phyloP scores from a whole-genome alignment of 1,140 invertebrate genomes.

The Potamilus streckersoni region DNA sequence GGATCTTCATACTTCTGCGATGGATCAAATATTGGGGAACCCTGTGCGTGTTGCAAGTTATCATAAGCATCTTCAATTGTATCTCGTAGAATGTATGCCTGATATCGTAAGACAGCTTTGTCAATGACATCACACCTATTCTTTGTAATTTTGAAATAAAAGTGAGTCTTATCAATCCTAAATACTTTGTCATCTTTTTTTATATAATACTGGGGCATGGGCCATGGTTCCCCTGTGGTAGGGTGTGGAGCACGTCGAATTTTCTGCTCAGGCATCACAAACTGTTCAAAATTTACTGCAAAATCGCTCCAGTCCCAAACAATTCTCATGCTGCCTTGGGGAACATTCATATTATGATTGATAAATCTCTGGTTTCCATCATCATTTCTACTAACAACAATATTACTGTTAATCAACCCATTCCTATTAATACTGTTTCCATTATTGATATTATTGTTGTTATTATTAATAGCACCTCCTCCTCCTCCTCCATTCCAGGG shows the following conservation, averaged over 20 bases:
- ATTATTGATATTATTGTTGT: conserved; percentile 2
- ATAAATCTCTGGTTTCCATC: not conserved
- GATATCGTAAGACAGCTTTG: conserved; percentile 72
- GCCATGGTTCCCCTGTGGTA: conserved; percentile 63
- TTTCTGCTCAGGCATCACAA: conserved; percentile 60
- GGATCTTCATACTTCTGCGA: conserved; percentile 44
- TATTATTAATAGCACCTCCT: not conserved
- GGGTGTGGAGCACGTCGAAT: conserved; percentile 53
- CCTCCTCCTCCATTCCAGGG: not conserved
- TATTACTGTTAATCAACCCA: not conserved
- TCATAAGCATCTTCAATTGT: conserved; percentile 58
- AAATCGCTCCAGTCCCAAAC: conserved; percentile 64
- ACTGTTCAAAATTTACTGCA: conserved; percentile 56
- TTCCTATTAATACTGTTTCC: not conserved
- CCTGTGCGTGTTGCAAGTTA: conserved; percentile 58
- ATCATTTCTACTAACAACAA: not conserved
- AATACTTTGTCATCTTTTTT: conserved; percentile 52
- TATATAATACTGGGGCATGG: conserved; percentile 62
- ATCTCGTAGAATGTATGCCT: conserved; percentile 64
- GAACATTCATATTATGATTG: not conserved
- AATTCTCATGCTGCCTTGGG: conserved; percentile 41
- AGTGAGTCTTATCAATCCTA: conserved; percentile 43
- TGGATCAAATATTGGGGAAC: conserved; percentile 46
- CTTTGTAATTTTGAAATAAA: conserved; percentile 58
- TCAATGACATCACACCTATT: conserved; percentile 72